phyloP scores from a whole-genome alignment of 2,888 invertebrate genomes.

The Phorcus lineatus region DNA sequence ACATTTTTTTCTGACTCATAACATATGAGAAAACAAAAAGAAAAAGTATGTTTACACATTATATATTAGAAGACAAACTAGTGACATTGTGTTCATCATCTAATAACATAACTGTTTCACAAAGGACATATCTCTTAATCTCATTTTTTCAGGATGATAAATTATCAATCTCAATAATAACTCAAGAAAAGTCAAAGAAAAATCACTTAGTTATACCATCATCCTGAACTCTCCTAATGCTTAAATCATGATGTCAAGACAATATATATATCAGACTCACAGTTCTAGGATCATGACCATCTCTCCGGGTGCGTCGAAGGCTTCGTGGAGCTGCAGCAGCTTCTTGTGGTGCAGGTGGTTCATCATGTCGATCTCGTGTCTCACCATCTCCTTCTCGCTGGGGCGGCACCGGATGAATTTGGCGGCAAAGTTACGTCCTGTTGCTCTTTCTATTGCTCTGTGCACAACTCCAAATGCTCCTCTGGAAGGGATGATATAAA shows the following conservation, averaged over 20 bases:
- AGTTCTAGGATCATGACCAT: slow-evolving; percentile 77
- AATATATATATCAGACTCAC: slow-evolving; percentile 64
- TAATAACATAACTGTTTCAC: not conserved
- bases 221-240: no score
- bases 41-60: no score
- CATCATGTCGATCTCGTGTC: slow-evolving; percentile 76
- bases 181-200: no score
- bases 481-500: slow-evolving; percentile 62
- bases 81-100: not conserved
- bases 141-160: no score
- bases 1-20: no score
- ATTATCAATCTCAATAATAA: no score
- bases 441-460: slow-evolving; percentile 76
- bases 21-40: no score
- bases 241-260: no score
- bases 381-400: slow-evolving; percentile 75
- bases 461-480: slow-evolving; percentile 77
- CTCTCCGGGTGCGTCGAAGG: slow-evolving; percentile 76
- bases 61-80: not conserved
- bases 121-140: no score
- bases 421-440: slow-evolving; percentile 76
- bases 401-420: slow-evolving; percentile 76
- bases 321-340: slow-evolving; percentile 75
- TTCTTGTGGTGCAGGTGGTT: slow-evolving; percentile 76
- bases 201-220: no score